These are phyloP conservation scores for Dendronephthya gigantea DNA, from an alignment of 64 coral and sea anemone genomes.

Conservation along the genomic window DNA sequence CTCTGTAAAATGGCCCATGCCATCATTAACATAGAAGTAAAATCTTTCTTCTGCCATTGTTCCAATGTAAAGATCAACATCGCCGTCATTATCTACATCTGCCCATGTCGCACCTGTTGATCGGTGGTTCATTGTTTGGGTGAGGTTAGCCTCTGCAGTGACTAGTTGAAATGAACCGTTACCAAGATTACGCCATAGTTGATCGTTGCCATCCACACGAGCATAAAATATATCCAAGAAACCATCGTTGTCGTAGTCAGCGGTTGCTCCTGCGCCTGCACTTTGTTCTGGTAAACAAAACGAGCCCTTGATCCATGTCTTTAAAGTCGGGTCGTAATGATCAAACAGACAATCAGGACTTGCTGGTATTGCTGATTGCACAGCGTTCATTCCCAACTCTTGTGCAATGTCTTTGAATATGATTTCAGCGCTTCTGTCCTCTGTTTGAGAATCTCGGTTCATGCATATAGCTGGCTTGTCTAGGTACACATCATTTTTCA, in stretches of 20 bases:
- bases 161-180: slow-evolving; percentile 64
- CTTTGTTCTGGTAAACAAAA: slow-evolving; percentile 73
- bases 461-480: slow-evolving; percentile 65
- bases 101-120: slow-evolving; percentile 65
- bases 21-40: slow-evolving; percentile 82
- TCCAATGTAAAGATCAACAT: slow-evolving; percentile 64
- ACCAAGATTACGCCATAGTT: slow-evolving; percentile 92
- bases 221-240: slow-evolving; percentile 80
- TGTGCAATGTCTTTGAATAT: slow-evolving; percentile 68
- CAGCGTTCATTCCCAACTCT: slow-evolving; percentile 63
- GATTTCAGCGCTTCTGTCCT: neutral
- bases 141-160: slow-evolving; percentile 65
- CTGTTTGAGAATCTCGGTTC: neutral
- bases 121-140: slow-evolving; percentile 54
- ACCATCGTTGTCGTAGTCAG: slow-evolving; percentile 91
- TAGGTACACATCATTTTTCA: slow-evolving; percentile 63
- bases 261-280: slow-evolving; percentile 56
- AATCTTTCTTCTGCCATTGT: slow-evolving; percentile 88
- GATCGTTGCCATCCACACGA: slow-evolving; percentile 71
- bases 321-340: slow-evolving; percentile 73
- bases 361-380: slow-evolving; percentile 49
- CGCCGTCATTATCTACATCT: slow-evolving; percentile 90
- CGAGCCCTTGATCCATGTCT: slow-evolving; percentile 94
- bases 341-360: slow-evolving; percentile 96
- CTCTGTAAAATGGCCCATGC: slow-evolving; percentile 86